Conservation (phyloP, 2,888 invertebrate genomes). For the Cerastis leucographa region DNA sequence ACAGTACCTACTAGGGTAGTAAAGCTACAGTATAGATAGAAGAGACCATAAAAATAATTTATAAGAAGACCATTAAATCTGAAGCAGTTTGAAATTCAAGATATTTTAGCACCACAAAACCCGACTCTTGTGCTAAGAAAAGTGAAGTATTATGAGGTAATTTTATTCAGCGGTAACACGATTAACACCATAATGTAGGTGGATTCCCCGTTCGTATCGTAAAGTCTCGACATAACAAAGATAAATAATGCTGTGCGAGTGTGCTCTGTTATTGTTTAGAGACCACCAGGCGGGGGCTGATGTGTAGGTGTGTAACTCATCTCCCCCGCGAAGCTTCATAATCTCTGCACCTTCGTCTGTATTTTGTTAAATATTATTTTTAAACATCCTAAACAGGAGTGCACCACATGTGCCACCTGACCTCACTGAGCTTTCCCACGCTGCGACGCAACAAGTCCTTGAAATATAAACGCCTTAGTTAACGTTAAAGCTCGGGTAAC, state of each 20-base stretch:
- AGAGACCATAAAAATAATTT: slow-evolving; percentile 23
- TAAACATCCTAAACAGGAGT: slow-evolving; percentile 86
- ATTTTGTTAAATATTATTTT: slow-evolving; percentile 88
- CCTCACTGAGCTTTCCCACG: slow-evolving; percentile 89
- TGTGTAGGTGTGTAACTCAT: slow-evolving; percentile 69
- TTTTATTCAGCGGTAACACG: slow-evolving; percentile 75
- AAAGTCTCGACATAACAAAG: slow-evolving; percentile 80
- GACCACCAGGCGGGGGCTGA: slow-evolving; percentile 82
- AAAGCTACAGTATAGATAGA: slow-evolving; percentile 8
- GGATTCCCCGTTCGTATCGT: slow-evolving; percentile 70
- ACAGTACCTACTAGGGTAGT: not conserved
- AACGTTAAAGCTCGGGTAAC: slow-evolving; percentile 77
- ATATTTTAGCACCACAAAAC: slow-evolving; percentile 56
- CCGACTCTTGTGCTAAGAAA: slow-evolving; percentile 65
- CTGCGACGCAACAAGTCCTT: slow-evolving; percentile 78
- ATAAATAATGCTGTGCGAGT: slow-evolving; percentile 75
- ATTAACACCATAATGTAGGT: slow-evolving; percentile 73
- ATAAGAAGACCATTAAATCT: slow-evolving; percentile 10
- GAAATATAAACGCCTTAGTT: slow-evolving; percentile 81
- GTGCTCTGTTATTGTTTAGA: slow-evolving; percentile 85
- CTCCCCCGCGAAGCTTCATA: slow-evolving; percentile 85
- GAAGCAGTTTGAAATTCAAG: slow-evolving; percentile 5
- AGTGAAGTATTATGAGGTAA: slow-evolving; percentile 65
- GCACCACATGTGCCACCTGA: slow-evolving; percentile 90
- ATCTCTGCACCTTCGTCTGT: slow-evolving; percentile 82